Conservation (phyloP, 2,113 vertebrate genomes). For the Brachyistius frenatus region DNA sequence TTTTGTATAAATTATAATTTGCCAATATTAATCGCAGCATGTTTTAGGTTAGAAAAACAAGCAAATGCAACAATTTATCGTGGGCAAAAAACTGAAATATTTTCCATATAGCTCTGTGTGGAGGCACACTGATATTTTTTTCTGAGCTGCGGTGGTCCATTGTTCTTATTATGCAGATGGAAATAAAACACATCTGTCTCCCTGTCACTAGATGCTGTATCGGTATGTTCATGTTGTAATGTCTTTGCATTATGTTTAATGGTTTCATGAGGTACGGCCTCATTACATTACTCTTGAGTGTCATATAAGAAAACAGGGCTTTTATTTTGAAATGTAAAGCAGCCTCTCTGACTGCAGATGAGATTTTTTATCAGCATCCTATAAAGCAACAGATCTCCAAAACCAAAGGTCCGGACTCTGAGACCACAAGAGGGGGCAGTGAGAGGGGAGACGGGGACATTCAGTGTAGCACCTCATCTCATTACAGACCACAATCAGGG, state of each 20-base stretch:
- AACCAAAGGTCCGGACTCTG: background rate
- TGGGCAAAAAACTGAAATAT: no score
- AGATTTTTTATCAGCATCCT: background rate
- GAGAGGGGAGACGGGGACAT: background rate
- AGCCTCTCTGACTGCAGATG: background rate
- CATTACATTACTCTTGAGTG: background rate
- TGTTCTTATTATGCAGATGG: background rate
- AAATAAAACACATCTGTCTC: background rate
- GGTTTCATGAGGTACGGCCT: no score
- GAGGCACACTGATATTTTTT: no score
- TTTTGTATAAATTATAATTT: no score
- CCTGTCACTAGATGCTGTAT: background rate
- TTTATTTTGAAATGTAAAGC: background rate
- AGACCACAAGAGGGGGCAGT: constrained; percentile 64
- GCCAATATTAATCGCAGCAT: no score
- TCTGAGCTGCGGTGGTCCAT: no score
- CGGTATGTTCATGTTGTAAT: background rate
- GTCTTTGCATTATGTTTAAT: background rate
- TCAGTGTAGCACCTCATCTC: background rate
- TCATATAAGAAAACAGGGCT: background rate
- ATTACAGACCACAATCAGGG: background rate
- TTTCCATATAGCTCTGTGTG: no score
- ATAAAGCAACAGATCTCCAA: background rate
- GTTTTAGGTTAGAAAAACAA: no score
- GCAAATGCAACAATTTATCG: no score